Evolutionary conservation across 1,140 invertebrate species (phyloP).

Genomic region (Aphaenogaster floridana): DNA sequence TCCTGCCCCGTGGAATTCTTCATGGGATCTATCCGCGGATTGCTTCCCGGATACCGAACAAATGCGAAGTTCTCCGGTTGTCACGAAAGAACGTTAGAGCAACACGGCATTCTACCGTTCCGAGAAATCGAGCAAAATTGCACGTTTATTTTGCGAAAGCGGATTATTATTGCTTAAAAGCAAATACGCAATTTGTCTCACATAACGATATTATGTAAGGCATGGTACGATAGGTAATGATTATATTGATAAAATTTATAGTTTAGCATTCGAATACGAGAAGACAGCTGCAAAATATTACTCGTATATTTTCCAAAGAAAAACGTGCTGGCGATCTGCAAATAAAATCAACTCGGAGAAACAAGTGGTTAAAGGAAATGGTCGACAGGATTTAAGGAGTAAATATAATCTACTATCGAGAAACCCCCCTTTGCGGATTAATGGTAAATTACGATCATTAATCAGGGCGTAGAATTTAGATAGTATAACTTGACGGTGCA

Average conservation of each 20-base stretch:
- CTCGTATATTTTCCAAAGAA: neutral
- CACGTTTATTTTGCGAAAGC: conserved; percentile 1
- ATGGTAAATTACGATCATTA: conserved; percentile 26
- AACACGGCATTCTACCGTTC: neutral
- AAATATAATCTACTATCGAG: conserved; percentile 12
- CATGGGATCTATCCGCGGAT: conserved; percentile 32
- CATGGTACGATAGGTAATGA: neutral
- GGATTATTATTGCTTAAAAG: conserved; percentile 4
- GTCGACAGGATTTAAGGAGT: neutral
- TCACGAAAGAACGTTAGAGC: neutral
- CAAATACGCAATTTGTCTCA: neutral
- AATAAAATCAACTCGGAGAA: conserved; percentile 3
- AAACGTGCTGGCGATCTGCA: neutral
- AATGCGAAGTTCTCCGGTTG: conserved; percentile 10
- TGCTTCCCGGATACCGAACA: conserved; percentile 42
- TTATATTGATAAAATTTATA: neutral
- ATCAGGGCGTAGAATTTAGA: conserved; percentile 23
- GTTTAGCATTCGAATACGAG: neutral
- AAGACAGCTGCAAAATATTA: neutral
- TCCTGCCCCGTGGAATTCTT: conserved; percentile 60
- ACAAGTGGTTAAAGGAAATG: neutral
- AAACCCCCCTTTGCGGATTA: neutral
- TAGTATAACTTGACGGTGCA: conserved; percentile 19
- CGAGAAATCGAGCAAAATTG: neutral
- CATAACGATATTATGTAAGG: neutral